Evolutionary conservation across 1,140 invertebrate species (phyloP), one percentile per base, ranked within the genome.

Genomic region (Patella vulgata): DNA sequence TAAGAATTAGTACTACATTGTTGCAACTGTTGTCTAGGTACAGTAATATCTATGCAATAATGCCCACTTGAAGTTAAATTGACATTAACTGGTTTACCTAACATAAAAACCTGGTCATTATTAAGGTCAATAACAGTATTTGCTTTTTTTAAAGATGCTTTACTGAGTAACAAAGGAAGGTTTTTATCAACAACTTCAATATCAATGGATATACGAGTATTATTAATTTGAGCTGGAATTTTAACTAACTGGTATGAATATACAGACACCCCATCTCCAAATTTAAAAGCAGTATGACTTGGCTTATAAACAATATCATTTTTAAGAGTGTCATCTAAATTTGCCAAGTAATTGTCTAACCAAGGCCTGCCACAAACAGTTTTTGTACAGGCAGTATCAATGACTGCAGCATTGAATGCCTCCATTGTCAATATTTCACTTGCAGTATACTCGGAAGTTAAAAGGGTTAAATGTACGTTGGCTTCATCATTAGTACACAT

Each of bases 51-150:
- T 1, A 67, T 51, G 57, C 59, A 68, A 25, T 63, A 64, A 46
- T 71, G 60, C 46, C 68, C 68, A 43, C 43, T 63, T 31, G 68
- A 60, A 27, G 64, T 67, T 27, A 48, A 60, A 40, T 71, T 39
- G 8, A 71, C 39, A 6, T 63, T 28, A 43, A 68, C 47, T 51
- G 36, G 43, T 52, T 68, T 19, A 23, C 53, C 28, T 30, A 59
- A 71, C 59, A 71, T 64, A 14, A 23, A 19, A 8, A 52, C 48
- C 3, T 55, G 25, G 21, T 71, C 65, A 46, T 66, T 58, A 19
- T 60, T 53, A 11, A 68, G 21, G 19, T 70, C 60, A 4, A 67
- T n/a, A 12, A 54, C 36, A 28, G 60, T 54, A 27, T 31, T 47
- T n/a, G 58, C 66, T 53, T 46, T 59, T 33, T 66, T 64, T 4